Evolutionary conservation across 2,113 vertebrate species (phyloP), one percentile per base, ranked within the genome.

Genomic region (Nyctibius bracteatus): DNA sequence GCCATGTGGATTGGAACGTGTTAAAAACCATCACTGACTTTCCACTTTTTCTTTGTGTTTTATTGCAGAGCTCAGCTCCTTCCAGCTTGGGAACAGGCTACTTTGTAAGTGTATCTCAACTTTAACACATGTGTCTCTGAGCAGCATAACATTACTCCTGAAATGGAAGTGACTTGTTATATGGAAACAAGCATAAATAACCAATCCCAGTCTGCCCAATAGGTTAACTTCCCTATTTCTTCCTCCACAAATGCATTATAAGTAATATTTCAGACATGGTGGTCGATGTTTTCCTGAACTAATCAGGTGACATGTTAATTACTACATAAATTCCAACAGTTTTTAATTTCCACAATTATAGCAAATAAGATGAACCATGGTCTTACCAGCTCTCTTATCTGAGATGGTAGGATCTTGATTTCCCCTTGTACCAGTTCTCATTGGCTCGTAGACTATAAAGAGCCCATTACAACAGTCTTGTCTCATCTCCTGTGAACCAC

Each of bases 81-180:
- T 98, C 98, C 98, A 98, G 98, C 96, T 98, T 98, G 98, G 98
- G 98, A 96, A 98, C 98, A 95, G 98, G 98, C 98, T 98, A 98
- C 98, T 98, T 98, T 97, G 98, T 98, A 98, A 99, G 98, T 98
- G 97, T 92, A 94, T 75, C 94, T 97, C 93, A 81, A 82, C 96
- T 97, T 98, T 86, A 88, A 90, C 95, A 88, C 85, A 8, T 27
- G 78, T 96, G 55, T 81, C 89, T 96, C 85, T n/a, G 73, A 35
- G 86, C 81, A 82, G 79, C 88, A 16, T 84, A 73, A 79, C 68
- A 62, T 95, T 49, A 13, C 55, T 95, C 57, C 88, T 87, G 43
- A 77, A 25, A 90, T 39, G 3, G 46, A 79, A 81, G 57, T 47
- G 94, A 86, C 81, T 85, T 55, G 37, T 72, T 61, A 41, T 67